Evolutionary conservation across 2,113 vertebrate species (phyloP).

Genomic region (Hemichromis elongatus): DNA sequence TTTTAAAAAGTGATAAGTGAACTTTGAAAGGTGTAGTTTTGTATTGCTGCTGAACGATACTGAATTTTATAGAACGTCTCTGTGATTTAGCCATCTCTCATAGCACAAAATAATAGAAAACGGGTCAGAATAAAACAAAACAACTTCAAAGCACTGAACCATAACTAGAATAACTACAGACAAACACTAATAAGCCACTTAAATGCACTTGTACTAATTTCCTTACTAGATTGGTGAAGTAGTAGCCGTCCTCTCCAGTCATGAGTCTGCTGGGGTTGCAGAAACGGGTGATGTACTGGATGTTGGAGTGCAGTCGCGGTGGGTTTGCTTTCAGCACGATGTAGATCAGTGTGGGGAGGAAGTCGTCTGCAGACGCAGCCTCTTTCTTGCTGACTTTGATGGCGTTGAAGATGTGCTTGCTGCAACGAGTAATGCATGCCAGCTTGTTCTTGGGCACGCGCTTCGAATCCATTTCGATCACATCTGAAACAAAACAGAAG

Average conservation of each 20-base stretch:
- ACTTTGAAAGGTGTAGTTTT: neutral
- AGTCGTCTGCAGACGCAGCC: constrained; percentile 94
- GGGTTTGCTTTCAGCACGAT: constrained; percentile 95
- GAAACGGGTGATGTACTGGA: constrained; percentile 97
- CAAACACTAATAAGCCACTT: neutral
- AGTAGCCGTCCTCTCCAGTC: constrained; percentile 96
- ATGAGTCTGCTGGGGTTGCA: constrained; percentile 92
- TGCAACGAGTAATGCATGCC: constrained; percentile 88
- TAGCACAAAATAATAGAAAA: neutral
- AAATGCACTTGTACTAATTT: neutral
- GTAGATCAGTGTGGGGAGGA: constrained; percentile 92
- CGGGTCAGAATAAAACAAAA: neutral
- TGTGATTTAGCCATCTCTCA: neutral
- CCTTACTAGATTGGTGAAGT: constrained; percentile 95
- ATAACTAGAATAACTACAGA: neutral
- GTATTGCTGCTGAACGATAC: neutral
- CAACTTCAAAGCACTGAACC: neutral
- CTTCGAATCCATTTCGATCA: constrained; percentile 95
- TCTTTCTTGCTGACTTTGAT: constrained; percentile 89
- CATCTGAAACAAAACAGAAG: constrained; percentile 68
- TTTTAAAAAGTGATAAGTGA: neutral
- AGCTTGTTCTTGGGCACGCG: constrained; percentile 91
- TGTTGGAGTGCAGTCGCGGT: constrained; percentile 94
- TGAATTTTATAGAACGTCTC: neutral
- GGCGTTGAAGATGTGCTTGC: constrained; percentile 94